Base-by-base conservation (phyloP, 1,140 invertebrate species). In the Drosophila auraria region DNA sequence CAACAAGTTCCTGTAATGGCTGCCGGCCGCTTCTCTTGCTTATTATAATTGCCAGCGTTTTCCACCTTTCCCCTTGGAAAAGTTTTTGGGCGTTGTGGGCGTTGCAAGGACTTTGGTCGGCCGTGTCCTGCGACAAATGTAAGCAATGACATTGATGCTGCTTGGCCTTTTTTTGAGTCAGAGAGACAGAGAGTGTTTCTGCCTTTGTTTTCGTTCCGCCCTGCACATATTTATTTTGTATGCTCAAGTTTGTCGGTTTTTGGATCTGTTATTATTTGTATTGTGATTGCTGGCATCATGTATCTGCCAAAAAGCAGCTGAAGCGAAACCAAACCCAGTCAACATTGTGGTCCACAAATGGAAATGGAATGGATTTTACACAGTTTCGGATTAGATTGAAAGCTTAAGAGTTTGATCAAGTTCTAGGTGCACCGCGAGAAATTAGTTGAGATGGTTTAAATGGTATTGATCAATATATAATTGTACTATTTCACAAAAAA, bases 31-130 rank as follows among this genome's bases (percentile, higher is more conserved):
- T 70, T 82, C 60, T 58, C 57, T 71, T 81, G 68, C 73, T 83
- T 87, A 83, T 83, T 83, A 87, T 87, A 87, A 87, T 87, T 87
- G 84, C 84, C 84, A 63, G 66, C 66, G 60, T 76, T 87, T 89
- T 83, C 77, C 61, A 75, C 79, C 64, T 68, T 80, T 42, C 63
- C 70, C 47, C 47, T 56, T 38, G 33, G 57, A 45, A 47, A 60
- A 59, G 62, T 69, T 68, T 49, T 47, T 78, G 59, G 62, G 40
- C 61, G 50, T 64, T 76, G 70, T 68, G 64, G 58, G 58, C 49
- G 74, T 61, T 61, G 45, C 68, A 80, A 73, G 70, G 73, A 30
- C 77, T 78, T 80, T 36, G 72, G 56, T 49, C 30, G 65, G 40
- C 40, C 58, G 65, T 71, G 81, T 72, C 54, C 68, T 60, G 45